Base-by-base conservation (phyloP, 2,113 vertebrate genomes). In the Macquaria ambigua region DNA sequence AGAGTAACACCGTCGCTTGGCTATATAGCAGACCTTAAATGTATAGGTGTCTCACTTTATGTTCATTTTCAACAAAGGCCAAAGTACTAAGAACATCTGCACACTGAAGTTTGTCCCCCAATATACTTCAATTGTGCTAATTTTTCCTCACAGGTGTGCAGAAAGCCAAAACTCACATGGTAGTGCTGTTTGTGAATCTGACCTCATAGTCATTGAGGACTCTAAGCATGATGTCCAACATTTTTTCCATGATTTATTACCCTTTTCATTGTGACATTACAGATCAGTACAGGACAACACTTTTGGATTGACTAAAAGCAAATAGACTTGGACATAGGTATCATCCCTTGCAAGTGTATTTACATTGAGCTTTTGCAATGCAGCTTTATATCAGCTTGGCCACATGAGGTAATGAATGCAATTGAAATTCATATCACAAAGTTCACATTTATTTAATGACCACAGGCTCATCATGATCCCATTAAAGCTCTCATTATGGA, bases 391-490 rank as follows among this genome's bases (percentile, higher is more conserved):
- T 34, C 52, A 52, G 43, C 11, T 53, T 37, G n/a, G 21, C 10
- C 3, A 48, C 0, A 9, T 34, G 15, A 31, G 50, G 10, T 25
- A n/a, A 4, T 31, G 7, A 21, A 70, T 55, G 21, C 31, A 18
- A 31, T 39, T 59, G 14, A 66, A 71, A 78, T 56, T 78, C 10
- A 21, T 10, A 43, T 52, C 70, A 81, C 8, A 31, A 50, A 53
- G 10, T 7, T 68, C 63, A 56, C 25, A 56, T 69, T 52, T 43
- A 23, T 64, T 15, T 39, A 43, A 53, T 43, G 20, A 5, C 23
- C 12, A n/a, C 48, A 66, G 25, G 2, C 39, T 72, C 59, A 73
- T 46, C 21, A 31, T 3, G 18, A 14, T 39, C 34, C 41, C 11
- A 79, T 70, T 12, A 41, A 7, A 50, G 20, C 28, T 31, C 25